phyloP scores from a whole-genome alignment of 2,113 vertebrate species.

The Stigmatopora argus region DNA sequence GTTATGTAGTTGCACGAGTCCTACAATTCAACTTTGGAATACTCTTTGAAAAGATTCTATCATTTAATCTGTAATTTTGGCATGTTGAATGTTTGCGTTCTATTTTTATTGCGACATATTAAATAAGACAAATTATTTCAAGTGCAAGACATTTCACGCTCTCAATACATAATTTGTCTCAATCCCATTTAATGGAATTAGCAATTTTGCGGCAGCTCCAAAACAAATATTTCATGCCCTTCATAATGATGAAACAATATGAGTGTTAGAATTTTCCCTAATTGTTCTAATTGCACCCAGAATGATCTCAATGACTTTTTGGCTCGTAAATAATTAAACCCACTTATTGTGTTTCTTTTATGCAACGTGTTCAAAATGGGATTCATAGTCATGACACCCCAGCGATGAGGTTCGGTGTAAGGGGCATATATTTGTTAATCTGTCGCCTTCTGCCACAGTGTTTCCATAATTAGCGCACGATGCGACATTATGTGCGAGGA shows the following conservation, averaged over 20 bases:
- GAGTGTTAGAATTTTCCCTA: neutral
- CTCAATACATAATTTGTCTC: no score
- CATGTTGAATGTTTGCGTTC: neutral
- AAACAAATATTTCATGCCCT: neutral
- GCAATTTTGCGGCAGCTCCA: neutral
- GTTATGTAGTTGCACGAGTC: no score
- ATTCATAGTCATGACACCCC: slow-evolving; percentile 13
- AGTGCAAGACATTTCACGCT: no score
- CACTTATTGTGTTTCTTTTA: neutral
- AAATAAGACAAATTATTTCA: no score
- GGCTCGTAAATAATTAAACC: neutral
- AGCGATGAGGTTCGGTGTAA: slow-evolving; percentile 5
- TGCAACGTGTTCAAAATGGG: neutral
- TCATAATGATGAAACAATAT: neutral
- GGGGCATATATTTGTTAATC: slow-evolving; percentile 43
- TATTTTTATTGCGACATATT: neutral
- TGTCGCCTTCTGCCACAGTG: slow-evolving; percentile 44
- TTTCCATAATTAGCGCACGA: slow-evolving; percentile 53
- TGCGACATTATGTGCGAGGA: slow-evolving; percentile 29
- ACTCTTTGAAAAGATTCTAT: no score
- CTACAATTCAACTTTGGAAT: no score
- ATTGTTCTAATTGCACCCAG: neutral
- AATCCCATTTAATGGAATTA: neutral
- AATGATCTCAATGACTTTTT: neutral
- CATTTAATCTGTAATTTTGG: neutral